Evolutionary conservation across 2,113 vertebrate genomes (phyloP), one percentile per base, ranked within the genome.

Genomic region (Zapornia atra): DNA sequence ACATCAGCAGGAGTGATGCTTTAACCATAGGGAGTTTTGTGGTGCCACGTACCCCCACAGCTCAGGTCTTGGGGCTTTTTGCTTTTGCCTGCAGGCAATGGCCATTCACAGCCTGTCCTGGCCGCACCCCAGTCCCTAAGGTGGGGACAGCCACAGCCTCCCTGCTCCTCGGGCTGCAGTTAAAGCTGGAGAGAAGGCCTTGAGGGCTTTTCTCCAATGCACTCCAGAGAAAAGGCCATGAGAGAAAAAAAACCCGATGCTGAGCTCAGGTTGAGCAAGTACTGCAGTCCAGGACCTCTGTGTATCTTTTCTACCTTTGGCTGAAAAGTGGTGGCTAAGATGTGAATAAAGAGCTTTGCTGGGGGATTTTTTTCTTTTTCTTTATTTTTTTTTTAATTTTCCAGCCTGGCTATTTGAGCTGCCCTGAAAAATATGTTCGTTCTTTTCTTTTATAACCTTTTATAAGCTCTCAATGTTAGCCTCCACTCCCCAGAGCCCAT

Each of bases 371-470:
- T 28, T 28, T 53, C 5, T 9, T 0, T 16, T 36, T 40, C 28
- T 11, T 15, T 16, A 8, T 33, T 2, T 3, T 65, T 57, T 53
- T 31, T 36, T 75, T 59, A 63, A 51, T 57, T 29, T n/a, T 76
- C 59, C 71, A 82, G 28, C 29, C 10, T 86, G 80, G 24, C 51
- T 81, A 36, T 88, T 91, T 48, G 75, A 84, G 76, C 11, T 53
- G 21, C 69, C 50, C 51, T 59, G 71, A 92, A 89, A 95, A 84
- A 68, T 65, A 77, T 33, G 26, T 51, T 46, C 0, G 0, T 50
- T 82, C 75, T 78, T 61, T 71, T 77, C 64, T 91, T 95, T 86
- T 84, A 69, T 79, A 61, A 94, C 31, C 44, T 86, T 53, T 71
- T 75, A 60, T 24, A 86, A 72, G 65, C 26, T 91, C 77, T 91